Evolutionary conservation across 2,113 vertebrate genomes (phyloP), one percentile per base, ranked within the genome.

Genomic region (Rhinopomastus cyanomelas): DNA sequence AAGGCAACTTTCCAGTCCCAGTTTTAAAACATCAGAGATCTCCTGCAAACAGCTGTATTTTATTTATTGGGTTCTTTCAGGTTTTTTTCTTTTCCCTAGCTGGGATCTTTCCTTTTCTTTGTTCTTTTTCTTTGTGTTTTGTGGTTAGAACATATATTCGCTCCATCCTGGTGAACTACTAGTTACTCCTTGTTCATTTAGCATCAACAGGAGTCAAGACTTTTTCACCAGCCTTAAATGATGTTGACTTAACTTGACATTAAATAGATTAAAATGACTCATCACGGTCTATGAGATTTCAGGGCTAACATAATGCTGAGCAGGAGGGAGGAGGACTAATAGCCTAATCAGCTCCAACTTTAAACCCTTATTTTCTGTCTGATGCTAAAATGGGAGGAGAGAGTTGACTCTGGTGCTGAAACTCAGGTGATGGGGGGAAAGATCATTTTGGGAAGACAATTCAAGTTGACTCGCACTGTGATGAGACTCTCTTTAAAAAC

Each of bases 401-500:
- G 46, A 79, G 52, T 55, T 66, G 74, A 39, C 59, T n/a, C 74
- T 2, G 29, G 59, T 69, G 84, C 77, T 60, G 75, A 56, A 88
- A 81, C 8, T 60, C 6, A 5, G 37, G 19, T 0, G 27, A 57
- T 69, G 88, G 83, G 89, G 62, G 77, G 91, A 86, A 36, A 62
- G 48, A 66, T 9, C 37, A 4, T 32, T 37, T 87, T 82, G 84
- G 66, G 81, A 81, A 93, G 2, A 81, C 17, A 69, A 81, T 32
- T 80, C 36, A 92, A 90, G 84, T 94, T 92, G 94, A 95, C 96
- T 92, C 91, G 21, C n/a, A n/a, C 57, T 1, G 15, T 30, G 95
- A 96, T 96, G 96, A 97, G 52, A 85, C 44, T 81, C 74, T 27
- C 85, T 88, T 80, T 46, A 81, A 77, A 92, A 93, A 73, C 32